Conservation (phyloP, 2,888 invertebrate genomes). For the Calameuta idolon region DNA sequence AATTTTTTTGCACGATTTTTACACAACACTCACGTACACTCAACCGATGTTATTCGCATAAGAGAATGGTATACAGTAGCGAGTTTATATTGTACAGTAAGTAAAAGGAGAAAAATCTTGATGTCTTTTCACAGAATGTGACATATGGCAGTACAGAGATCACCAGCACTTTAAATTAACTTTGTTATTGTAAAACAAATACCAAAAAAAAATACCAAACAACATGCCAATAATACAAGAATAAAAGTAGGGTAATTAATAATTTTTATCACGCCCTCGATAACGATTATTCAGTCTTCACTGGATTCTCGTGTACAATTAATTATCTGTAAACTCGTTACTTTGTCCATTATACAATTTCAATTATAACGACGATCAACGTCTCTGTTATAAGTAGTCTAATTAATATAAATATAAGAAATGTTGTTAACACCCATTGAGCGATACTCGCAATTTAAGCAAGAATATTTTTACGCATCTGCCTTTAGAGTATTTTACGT, state of each 20-base stretch:
- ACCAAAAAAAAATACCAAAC: background rate
- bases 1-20: conserved; percentile 60
- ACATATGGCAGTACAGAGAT: background rate
- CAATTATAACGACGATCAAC: background rate
- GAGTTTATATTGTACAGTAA: conserved; percentile 33
- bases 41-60: background rate
- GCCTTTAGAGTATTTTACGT: background rate
- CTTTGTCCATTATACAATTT: background rate
- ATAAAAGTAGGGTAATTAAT: background rate
- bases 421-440: background rate
- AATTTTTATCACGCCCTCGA: background rate
- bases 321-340: background rate
- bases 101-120: conserved; percentile 11
- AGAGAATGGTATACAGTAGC: background rate
- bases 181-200: conserved; percentile 10
- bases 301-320: background rate
- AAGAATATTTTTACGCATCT: background rate
- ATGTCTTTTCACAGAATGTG: background rate
- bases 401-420: background rate
- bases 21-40: conserved; percentile 27
- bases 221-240: background rate
- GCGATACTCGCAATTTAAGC: background rate
- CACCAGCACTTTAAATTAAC: background rate
- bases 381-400: background rate
- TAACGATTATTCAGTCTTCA: background rate